Conservation (phyloP, 2,888 invertebrate genomes). For the Melinaea marsaeus region DNA sequence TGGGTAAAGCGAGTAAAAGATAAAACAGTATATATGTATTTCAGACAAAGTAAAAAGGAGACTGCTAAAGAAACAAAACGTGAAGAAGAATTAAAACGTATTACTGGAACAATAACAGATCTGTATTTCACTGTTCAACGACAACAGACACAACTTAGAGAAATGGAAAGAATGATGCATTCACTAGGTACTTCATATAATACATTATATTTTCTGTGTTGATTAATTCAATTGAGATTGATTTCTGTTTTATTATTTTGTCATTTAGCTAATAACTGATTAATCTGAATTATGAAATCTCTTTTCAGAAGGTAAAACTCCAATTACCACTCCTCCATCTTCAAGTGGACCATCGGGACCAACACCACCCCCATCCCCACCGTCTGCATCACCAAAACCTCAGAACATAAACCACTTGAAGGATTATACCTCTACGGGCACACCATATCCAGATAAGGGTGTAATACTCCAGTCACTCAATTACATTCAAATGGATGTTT, state of each 20-base stretch:
- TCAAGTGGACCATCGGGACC: constrained; percentile 30
- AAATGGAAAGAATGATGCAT: constrained; percentile 80
- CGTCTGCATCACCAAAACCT: constrained; percentile 33
- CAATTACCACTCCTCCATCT: constrained; percentile 34
- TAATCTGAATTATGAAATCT: constrained; percentile 7
- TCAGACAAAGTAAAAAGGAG: constrained; percentile 87
- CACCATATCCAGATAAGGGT: constrained; percentile 69
- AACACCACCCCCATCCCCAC: constrained; percentile 32
- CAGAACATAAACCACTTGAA: constrained; percentile 32
- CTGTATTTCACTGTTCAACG: constrained; percentile 84
- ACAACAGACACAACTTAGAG: constrained; percentile 88
- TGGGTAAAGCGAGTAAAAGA: too few relatives aligned
- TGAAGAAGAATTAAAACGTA: constrained; percentile 80
- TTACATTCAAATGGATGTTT: constrained; percentile 73
- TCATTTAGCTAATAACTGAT: not conserved
- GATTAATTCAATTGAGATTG: not conserved
- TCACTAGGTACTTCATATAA: constrained; percentile 46
- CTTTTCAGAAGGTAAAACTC: constrained; percentile 52
- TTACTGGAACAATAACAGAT: constrained; percentile 82
- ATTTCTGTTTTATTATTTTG: constrained; percentile 6
- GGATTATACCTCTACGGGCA: constrained; percentile 38
- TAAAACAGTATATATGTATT: constrained; percentile 30
- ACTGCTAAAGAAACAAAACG: constrained; percentile 85
- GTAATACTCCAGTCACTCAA: constrained; percentile 68
- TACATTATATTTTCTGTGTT: not conserved